Conservation (phyloP, 37 sponge, comb jelly and placozoan species). For the Dysidea cf. avara region DNA sequence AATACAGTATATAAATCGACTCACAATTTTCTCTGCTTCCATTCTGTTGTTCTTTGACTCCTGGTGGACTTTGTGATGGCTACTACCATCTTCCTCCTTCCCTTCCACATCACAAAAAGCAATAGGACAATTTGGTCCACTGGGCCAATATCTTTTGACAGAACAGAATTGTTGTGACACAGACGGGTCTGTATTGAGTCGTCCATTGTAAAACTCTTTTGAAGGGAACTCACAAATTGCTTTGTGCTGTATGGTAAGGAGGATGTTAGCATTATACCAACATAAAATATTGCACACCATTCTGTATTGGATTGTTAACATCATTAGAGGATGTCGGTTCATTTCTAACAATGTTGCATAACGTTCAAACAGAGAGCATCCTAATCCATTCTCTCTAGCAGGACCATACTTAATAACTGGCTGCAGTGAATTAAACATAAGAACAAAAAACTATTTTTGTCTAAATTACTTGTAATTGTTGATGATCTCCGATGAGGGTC, state of each 20-base stretch:
- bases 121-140: slow-evolving; percentile 27
- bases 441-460: no score
- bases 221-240: slow-evolving; percentile 66
- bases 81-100: slow-evolving; percentile 11
- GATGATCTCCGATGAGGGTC: slow-evolving; percentile 71
- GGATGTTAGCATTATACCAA: background rate
- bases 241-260: slow-evolving; percentile 22
- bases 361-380: slow-evolving; percentile 65
- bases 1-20: no score
- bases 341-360: slow-evolving; percentile 20
- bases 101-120: slow-evolving; percentile 69
- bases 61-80: background rate
- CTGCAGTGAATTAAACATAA: no score
- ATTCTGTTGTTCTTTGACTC: slow-evolving; percentile 18
- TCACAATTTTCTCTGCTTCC: slow-evolving; percentile 6
- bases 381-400: slow-evolving; percentile 57
- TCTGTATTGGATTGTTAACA: slow-evolving; percentile 57
- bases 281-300: slow-evolving; percentile 71
- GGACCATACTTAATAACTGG: slow-evolving; percentile 50
- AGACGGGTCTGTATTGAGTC: slow-evolving; percentile 33
- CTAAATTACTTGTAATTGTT: slow-evolving; percentile 47
- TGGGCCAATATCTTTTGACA: slow-evolving; percentile 40
- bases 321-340: no score
- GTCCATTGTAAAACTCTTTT: slow-evolving; percentile 50
- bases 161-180: background rate